Evolutionary conservation across 1,140 invertebrate species (phyloP), one percentile per base, ranked within the genome.

Genomic region (Muscidifurax raptorellus): DNA sequence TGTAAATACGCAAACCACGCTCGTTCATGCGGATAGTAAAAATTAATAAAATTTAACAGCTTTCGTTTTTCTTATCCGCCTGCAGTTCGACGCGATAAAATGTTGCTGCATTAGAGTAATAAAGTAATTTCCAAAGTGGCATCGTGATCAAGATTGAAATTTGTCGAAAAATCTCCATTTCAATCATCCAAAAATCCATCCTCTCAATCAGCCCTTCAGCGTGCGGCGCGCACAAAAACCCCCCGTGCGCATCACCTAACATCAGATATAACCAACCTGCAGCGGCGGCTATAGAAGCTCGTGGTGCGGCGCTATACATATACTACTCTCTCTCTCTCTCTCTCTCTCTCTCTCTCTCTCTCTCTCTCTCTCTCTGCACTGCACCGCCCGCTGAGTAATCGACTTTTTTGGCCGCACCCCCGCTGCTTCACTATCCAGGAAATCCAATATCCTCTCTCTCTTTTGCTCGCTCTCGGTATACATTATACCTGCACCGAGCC

Each of bases 381-480:
- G 52, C 52, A n/a, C 52, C 52, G 22, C 52, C 52, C 52, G 52
- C 66, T 36, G 32, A 36, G 71, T 36, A 74, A 74, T 74, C 15
- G 71, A 30, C 32, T 40, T 74, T 32, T 74, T 40, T 40, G 71
- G 71, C 22, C 32, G 18, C 67, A 59, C 47, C 32, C 32, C 18
- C 30, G 52, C 52, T 22, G 52, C 22, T 59, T 22, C 52, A 4
- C 22, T 22, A 59, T 59, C 52, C 22, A 59, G 80, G 71, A 72
- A 81, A 52, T 81, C 80, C 59, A 81, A 74, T 81, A 71, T 74
- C 64, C 67, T 40, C 36, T 10, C 36, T 40, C 36, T 36, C 32
- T 36, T 7, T 36, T 7, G 5, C 32, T 36, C 13, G 18, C 52
- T 22, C 52, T 18, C 15, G 7, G 44, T 47, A 47, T 47, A 47